Conservation (phyloP, 2,888 invertebrate genomes). For the Rugalucina vietnamica region DNA sequence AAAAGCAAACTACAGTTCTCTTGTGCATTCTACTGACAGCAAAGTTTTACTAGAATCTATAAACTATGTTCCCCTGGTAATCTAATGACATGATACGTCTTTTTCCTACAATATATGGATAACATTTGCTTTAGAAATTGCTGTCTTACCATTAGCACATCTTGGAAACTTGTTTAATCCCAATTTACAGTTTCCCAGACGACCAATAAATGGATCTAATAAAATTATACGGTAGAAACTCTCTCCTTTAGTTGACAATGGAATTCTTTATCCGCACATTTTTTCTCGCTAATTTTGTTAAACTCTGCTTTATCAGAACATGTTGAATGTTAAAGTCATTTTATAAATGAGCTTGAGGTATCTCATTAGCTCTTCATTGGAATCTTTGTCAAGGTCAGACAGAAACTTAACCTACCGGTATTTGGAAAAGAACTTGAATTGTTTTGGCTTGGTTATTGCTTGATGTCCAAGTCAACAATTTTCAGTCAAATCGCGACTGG, state of each 20-base stretch:
- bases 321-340: not conserved
- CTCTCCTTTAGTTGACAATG: not conserved
- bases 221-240: not conserved
- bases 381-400: no score
- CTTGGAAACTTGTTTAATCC: slow-evolving; percentile 1
- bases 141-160: not conserved
- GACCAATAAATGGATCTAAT: not conserved
- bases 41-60: not conserved
- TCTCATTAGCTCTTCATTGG: no score
- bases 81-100: not conserved
- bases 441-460: no score
- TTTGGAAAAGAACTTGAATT: no score
- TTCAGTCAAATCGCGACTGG: no score
- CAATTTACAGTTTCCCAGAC: not conserved
- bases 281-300: not conserved
- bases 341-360: no score
- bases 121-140: not conserved
- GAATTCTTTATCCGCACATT: not conserved
- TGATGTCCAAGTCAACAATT: no score
- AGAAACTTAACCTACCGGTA: no score
- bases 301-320: not conserved
- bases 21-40: no score
- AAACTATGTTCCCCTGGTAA: not conserved
- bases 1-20: no score
- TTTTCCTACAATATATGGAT: not conserved